Evolutionary conservation across 2,113 vertebrate genomes (phyloP).

Genomic region (Ahaetulla prasina): DNA sequence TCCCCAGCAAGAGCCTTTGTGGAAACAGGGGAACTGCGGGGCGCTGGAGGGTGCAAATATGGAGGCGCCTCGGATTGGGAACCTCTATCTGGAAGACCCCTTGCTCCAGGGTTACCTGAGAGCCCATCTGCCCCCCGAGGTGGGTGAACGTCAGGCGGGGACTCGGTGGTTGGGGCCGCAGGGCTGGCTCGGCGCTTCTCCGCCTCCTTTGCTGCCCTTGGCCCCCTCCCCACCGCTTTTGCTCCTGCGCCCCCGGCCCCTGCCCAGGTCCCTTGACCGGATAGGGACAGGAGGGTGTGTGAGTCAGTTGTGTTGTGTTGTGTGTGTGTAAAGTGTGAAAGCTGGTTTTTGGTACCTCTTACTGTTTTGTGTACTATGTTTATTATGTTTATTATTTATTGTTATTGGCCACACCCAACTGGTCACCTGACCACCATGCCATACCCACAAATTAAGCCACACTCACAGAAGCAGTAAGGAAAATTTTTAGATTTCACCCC

Average conservation of each 20-base stretch:
- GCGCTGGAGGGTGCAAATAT: conserved; percentile 15
- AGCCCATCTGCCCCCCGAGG: conserved; percentile 70
- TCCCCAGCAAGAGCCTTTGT: neutral
- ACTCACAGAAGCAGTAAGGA: no score
- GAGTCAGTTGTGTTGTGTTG: no score
- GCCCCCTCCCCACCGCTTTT: neutral
- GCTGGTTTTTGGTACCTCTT: no score
- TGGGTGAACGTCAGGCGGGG: neutral
- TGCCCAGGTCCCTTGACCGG: neutral
- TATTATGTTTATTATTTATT: no score
- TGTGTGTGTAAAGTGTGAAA: no score
- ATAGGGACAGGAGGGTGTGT: neutral
- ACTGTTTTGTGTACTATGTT: no score
- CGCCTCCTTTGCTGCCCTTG: neutral
- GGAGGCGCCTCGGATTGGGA: conserved; percentile 62
- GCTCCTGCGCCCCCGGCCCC: neutral
- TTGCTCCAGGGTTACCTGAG: conserved; percentile 72
- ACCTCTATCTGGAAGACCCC: conserved; percentile 72
- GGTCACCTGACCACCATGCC: no score
- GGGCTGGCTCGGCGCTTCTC: neutral
- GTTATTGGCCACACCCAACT: no score
- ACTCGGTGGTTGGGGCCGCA: neutral
- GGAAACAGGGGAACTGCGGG: neutral
- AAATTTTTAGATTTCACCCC: no score
- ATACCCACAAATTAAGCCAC: no score